Evolutionary conservation across 2,888 invertebrate genomes (phyloP), one percentile per base, ranked within the genome.

Genomic region (Galerucella nymphaeae): DNA sequence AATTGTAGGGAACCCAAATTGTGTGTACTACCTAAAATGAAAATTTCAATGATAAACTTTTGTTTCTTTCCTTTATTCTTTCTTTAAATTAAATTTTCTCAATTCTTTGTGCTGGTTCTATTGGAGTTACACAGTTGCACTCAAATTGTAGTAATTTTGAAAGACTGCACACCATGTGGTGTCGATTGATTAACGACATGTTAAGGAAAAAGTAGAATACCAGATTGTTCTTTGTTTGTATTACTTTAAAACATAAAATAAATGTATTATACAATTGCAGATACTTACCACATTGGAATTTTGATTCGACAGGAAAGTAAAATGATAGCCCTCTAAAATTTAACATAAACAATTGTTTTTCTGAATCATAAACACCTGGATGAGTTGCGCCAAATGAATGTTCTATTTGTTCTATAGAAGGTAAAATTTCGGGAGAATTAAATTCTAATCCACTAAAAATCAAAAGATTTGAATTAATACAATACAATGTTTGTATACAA

Each of bases 371-470:
- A 64, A 97, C 96, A 81, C 98, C 99, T 41, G 99, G 99, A 88
- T 98, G 97, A 45, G 99, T 99, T 74, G 99, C 98, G 78, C 99
- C 99, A 89, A 99, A 99, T 69, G 97, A 97, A 88, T 98, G 96
- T 88, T 99, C 99, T 80, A 99, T 97, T 87, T 98, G 97, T 88
- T 98, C 97, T 83, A 99, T 96, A 76, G 98, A 97, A 77, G 99
- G 98, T 87, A 95, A 91, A 75, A 98, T 94, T 88, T 97, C 96
- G 13, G 97, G 96, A 41, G 97, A 95, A 87, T 96, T 95, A 87
- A 96, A 97, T 77, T 93, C 91, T 86, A 94, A 90, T 74, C 94
- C 93, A 85, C 95, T 94, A 86, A 55, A 58, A 82, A 64, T 30
- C n/a, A 14, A 58, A 30, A 18, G 16, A 23, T 9, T n/a, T 38